Percentiles rank a stretch among this genome's conserved stretches.
Conservation (phyloP, 2,888 invertebrate species). For the Leptothorax acervorum region DNA sequence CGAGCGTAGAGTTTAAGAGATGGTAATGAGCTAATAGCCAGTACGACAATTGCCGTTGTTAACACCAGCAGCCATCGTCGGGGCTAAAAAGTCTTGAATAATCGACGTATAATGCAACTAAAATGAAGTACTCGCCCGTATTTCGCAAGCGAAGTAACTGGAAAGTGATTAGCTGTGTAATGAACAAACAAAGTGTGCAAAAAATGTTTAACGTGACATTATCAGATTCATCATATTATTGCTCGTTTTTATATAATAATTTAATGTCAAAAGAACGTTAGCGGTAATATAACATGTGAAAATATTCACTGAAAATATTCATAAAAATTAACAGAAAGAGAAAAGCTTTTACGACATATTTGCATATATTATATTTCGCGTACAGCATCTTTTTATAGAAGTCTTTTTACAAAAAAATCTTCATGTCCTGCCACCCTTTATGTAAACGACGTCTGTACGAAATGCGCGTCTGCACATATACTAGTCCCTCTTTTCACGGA, state of each 20-base stretch:
- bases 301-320: constrained; percentile 1
- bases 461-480: neutral
- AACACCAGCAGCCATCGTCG: constrained; percentile 64
- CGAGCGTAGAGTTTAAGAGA: constrained; percentile 33
- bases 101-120: constrained; percentile 65
- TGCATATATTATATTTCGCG: neutral
- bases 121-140: constrained; percentile 25
- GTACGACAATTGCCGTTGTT: constrained; percentile 77
- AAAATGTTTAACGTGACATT: neutral
- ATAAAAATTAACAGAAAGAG: constrained; percentile 22
- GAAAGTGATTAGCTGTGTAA: neutral
- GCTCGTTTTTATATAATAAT: neutral
- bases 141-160: neutral
- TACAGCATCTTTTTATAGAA: constrained; percentile 3
- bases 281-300: neutral
- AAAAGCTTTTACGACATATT: neutral
- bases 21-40: constrained; percentile 73
- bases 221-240: neutral
- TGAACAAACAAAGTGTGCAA: neutral
- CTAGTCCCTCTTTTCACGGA: constrained; percentile 29
- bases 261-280: neutral
- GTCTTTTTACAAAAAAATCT: constrained; percentile 10
- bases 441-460: constrained; percentile 19
- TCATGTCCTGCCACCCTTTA: neutral
- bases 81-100: constrained; percentile 67